Evolutionary conservation across 2,888 invertebrate species (phyloP).

Genomic region (Diaprepes abbreviatus): DNA sequence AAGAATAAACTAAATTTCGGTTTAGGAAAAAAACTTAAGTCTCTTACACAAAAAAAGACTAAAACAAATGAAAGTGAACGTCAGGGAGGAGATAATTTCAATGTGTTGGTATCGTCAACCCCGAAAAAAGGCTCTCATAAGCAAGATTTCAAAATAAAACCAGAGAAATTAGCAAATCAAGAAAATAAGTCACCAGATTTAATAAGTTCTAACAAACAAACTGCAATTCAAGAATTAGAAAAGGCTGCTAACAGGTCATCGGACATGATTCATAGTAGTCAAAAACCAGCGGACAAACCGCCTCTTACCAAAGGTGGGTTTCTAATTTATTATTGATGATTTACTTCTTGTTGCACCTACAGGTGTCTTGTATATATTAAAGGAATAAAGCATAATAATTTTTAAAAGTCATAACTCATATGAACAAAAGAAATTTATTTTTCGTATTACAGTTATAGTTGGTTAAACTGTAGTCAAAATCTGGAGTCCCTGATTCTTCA

Average conservation of each 20-base stretch:
- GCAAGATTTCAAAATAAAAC: background rate
- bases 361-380: background rate
- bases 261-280: constrained; percentile 82
- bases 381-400: constrained; percentile 1
- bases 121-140: background rate
- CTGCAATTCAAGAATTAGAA: constrained; percentile 70
- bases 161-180: constrained; percentile 5
- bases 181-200: constrained; percentile 55
- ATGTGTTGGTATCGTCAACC: constrained; percentile 3
- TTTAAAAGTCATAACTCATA: no score
- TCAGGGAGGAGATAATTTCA: background rate
- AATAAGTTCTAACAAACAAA: constrained; percentile 67
- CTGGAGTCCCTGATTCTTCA: no score
- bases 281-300: constrained; percentile 77
- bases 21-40: constrained; percentile 60
- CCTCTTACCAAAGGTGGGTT: constrained; percentile 75
- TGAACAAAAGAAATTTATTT: no score
- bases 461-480: no score
- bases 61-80: constrained; percentile 51
- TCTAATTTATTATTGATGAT: constrained; percentile 9
- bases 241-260: constrained; percentile 57
- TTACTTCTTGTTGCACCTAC: constrained; percentile 6
- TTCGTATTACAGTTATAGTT: no score
- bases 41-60: constrained; percentile 55
- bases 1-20: constrained; percentile 57